Conservation (phyloP, 2,797 vertebrate genomes). For the Bryconaethiops microstoma region DNA sequence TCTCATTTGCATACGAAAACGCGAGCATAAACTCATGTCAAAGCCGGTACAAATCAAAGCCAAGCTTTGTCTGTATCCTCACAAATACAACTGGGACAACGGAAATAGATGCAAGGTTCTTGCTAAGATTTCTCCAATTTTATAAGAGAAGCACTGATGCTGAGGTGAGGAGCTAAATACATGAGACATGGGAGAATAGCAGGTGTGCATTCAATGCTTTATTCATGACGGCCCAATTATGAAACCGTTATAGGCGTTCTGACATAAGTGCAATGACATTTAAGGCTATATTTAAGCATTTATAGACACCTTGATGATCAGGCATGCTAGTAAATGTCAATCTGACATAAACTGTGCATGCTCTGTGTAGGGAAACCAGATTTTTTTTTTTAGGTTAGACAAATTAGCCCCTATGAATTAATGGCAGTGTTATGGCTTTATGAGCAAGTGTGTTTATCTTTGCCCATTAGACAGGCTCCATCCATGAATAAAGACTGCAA, state of each 20-base stretch:
- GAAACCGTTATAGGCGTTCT: constrained; percentile 37
- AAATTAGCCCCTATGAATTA: background rate
- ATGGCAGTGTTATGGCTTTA: too few relatives aligned
- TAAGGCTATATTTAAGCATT: constrained; percentile 43
- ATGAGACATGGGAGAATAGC: constrained; percentile 18
- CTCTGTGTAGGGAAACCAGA: background rate
- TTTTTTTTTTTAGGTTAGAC: background rate
- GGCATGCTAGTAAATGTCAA: constrained; percentile 23
- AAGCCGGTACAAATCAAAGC: background rate
- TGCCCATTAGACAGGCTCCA: background rate
- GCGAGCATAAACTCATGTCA: background rate
- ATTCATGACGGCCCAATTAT: constrained; percentile 52
- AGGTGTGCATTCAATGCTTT: constrained; percentile 52
- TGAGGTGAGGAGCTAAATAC: constrained; percentile 16
- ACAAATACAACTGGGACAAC: background rate
- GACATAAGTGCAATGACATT: constrained; percentile 46
- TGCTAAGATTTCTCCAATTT: constrained; percentile 7
- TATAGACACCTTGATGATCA: constrained; percentile 26
- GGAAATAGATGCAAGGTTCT: constrained; percentile 5
- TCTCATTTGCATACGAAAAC: background rate
- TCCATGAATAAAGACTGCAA: background rate
- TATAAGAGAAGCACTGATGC: constrained; percentile 8
- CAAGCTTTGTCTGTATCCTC: background rate
- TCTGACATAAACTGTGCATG: constrained; percentile 7
- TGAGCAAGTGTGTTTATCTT: constrained; percentile 7